A percentile compares a stretch with the other conserved stretches of the same genome.
Evolutionary conservation across 1,140 invertebrate species (phyloP).

Genomic region (Probaryconus sp.): DNA sequence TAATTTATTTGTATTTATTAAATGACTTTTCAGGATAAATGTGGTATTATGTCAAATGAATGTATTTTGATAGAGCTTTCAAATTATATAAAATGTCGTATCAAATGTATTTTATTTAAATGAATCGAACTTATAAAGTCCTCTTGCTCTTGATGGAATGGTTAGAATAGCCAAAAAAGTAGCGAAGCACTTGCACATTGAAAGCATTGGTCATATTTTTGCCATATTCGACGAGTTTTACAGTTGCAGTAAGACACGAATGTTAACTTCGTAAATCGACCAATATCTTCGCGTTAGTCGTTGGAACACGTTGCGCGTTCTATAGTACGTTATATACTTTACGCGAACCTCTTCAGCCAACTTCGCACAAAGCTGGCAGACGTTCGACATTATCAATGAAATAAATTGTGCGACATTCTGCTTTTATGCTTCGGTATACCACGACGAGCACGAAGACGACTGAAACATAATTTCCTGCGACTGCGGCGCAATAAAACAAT

Average conservation of each 20-base stretch:
- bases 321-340: slow-evolving; percentile 37
- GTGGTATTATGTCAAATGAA: too few relatives aligned
- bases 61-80: too few relatives aligned
- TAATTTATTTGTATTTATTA: too few relatives aligned
- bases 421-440: slow-evolving; percentile 48
- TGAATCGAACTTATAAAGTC: too few relatives aligned
- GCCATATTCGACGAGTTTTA: slow-evolving; percentile 19
- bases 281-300: slow-evolving; percentile 34
- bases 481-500: slow-evolving; percentile 22
- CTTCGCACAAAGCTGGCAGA: slow-evolving; percentile 35
- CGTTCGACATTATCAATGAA: slow-evolving; percentile 53
- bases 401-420: slow-evolving; percentile 53
- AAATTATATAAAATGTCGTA: too few relatives aligned
- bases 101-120: too few relatives aligned
- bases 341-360: slow-evolving; percentile 22
- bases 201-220: slow-evolving; percentile 13
- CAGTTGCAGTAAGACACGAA: slow-evolving; percentile 30
- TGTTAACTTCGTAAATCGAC: slow-evolving; percentile 44
- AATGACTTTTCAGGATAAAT: too few relatives aligned
- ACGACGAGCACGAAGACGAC: slow-evolving; percentile 20
- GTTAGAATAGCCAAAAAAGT: not conserved
- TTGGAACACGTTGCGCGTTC: slow-evolving; percentile 40
- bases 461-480: slow-evolving; percentile 27
- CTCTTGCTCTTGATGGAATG: too few relatives aligned
- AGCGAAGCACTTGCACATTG: slow-evolving; percentile 5